Conservation (phyloP, 2,113 vertebrate species). For the Cebus imitator region DNA sequence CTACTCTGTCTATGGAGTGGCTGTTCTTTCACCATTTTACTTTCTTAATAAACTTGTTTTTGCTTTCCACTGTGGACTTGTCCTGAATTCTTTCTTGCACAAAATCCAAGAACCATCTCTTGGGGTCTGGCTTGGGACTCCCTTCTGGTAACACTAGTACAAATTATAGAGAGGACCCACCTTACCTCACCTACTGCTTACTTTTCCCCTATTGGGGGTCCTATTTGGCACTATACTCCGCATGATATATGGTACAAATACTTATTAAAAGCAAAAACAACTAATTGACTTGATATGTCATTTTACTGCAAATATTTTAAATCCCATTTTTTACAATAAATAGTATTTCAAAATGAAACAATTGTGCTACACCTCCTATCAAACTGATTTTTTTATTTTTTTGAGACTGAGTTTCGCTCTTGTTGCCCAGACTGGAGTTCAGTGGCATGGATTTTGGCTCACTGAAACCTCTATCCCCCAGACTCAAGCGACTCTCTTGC, state of each 20-base stretch:
- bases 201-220: accelerated
- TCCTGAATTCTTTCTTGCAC: too few species aligned
- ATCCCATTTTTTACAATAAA: neutral
- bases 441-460: too few species aligned
- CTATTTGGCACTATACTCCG: neutral
- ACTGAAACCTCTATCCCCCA: too few species aligned
- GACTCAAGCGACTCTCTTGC: too few species aligned
- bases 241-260: neutral
- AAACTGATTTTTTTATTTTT: neutral
- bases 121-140: too few species aligned
- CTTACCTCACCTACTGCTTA: neutral
- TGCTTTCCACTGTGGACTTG: too few species aligned
- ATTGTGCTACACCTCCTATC: neutral
- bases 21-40: too few species aligned
- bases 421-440: too few species aligned
- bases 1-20: too few species aligned
- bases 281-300: neutral
- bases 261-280: neutral
- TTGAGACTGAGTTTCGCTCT: too few species aligned
- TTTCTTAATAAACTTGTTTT: too few species aligned
- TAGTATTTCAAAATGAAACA: neutral
- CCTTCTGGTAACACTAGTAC: neutral
- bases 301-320: neutral
- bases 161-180: neutral
- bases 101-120: too few species aligned